Percentiles rank a stretch among this genome's conserved stretches.
Conservation (phyloP, 2,888 invertebrate species). For the Xestia c-nigrum region DNA sequence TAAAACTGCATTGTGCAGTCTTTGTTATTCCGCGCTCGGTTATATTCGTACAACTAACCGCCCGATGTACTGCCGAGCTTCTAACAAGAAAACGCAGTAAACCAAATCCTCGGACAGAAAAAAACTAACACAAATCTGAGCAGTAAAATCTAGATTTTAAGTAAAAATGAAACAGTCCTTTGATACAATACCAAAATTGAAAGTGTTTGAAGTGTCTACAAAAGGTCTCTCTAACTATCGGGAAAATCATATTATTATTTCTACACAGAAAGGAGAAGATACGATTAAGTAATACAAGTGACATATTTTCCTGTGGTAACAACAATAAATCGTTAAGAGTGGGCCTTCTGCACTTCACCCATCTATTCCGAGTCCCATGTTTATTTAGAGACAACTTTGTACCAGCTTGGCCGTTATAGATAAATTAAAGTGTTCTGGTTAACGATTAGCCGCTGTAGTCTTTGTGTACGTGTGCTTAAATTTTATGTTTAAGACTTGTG, state of each 20-base stretch:
- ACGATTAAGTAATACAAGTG: no score
- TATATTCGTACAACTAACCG: conserved; percentile 62
- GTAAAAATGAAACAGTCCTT: neutral
- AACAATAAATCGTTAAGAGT: neutral
- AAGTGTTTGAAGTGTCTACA: neutral
- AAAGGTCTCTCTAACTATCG: neutral
- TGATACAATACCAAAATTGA: neutral
- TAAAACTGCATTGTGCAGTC: conserved; percentile 70
- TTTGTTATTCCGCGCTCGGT: conserved; percentile 61
- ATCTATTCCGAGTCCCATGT: conserved; percentile 25
- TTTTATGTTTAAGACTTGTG: conserved; percentile 57
- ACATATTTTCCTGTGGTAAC: neutral
- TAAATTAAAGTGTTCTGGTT: conserved; percentile 64
- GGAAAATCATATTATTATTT: neutral
- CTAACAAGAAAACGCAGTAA: conserved; percentile 15
- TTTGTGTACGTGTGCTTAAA: conserved; percentile 49
- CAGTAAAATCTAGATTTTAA: neutral
- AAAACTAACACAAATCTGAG: neutral
- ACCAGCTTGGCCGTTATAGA: conserved; percentile 62
- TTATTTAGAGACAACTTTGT: conserved; percentile 65
- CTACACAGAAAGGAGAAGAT: neutral
- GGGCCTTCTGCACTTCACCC: conserved; percentile 26
- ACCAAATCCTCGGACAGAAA: conserved; percentile 1
- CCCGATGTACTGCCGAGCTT: conserved; percentile 31
- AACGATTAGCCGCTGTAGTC: conserved; percentile 63